These are phyloP conservation scores for Galerucella nymphaeae DNA, from an alignment of 2,888 invertebrate species.

Conservation along the genomic window DNA sequence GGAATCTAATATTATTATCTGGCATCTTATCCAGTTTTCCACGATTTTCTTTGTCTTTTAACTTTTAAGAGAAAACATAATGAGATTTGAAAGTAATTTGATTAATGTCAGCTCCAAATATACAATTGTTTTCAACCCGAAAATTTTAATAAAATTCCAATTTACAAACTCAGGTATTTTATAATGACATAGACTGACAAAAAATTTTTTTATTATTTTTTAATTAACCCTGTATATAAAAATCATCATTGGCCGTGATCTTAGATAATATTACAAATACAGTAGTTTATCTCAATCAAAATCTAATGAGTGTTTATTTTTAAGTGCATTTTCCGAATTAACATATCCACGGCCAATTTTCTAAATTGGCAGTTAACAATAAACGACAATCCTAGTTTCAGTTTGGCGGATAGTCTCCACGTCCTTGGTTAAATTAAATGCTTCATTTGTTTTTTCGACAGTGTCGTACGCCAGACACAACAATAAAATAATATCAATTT, in stretches of 20 bases:
- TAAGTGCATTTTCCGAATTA: slow-evolving; percentile 41
- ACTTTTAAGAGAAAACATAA: slow-evolving; percentile 33
- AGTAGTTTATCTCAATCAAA: slow-evolving; percentile 7
- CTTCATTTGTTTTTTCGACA: slow-evolving; percentile 36
- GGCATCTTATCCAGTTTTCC: slow-evolving; percentile 36
- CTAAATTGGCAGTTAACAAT: slow-evolving; percentile 42
- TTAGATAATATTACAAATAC: not conserved
- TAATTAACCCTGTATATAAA: not conserved
- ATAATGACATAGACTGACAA: not conserved
- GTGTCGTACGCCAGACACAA: not conserved
- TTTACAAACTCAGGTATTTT: slow-evolving; percentile 2
- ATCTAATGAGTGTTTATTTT: slow-evolving; percentile 29
- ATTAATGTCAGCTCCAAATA: slow-evolving; percentile 35
- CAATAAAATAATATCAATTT: not conserved
- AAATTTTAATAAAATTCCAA: slow-evolving; percentile 26
- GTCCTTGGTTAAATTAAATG: slow-evolving; percentile 31
- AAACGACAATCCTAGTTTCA: slow-evolving; percentile 36
- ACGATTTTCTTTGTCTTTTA: slow-evolving; percentile 35
- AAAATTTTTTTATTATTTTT: not conserved
- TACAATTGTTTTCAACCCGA: slow-evolving; percentile 13
- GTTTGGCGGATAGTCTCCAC: slow-evolving; percentile 31
- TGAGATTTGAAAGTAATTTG: slow-evolving; percentile 37
- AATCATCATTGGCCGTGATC: slow-evolving; percentile 5
- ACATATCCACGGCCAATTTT: slow-evolving; percentile 38
- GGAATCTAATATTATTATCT: slow-evolving; percentile 34